These are phyloP conservation scores for Trachythela sp. DNA, from an alignment of 64 coral and sea anemone species.

Conservation along the genomic window DNA sequence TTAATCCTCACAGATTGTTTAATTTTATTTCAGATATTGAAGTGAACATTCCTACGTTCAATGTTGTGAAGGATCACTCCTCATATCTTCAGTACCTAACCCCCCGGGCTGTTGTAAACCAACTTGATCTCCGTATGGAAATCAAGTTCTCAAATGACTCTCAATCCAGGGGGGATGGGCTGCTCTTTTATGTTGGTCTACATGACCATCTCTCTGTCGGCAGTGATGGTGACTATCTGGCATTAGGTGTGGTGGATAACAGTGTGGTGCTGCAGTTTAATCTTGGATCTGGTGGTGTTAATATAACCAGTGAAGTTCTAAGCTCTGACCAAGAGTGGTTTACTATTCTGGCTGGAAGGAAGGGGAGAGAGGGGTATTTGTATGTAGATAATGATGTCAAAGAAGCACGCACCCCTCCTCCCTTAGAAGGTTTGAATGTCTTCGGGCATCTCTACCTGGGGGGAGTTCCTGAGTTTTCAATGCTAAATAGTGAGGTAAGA, in stretches of 20 bases:
- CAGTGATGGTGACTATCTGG: constrained; percentile 80
- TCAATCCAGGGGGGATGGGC: constrained; percentile 32
- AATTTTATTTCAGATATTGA: constrained; percentile 41
- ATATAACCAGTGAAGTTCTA: constrained; percentile 47
- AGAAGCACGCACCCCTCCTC: constrained; percentile 35
- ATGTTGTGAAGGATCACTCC: constrained; percentile 41
- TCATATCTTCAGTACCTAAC: constrained; percentile 66
- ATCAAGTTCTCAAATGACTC: constrained; percentile 54
- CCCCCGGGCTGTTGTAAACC: constrained; percentile 39
- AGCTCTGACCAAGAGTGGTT: constrained; percentile 55
- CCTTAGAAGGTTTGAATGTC: constrained; percentile 62
- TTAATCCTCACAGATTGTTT: background rate
- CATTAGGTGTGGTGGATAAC: constrained; percentile 68
- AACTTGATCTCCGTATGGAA: constrained; percentile 67
- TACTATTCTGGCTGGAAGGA: constrained; percentile 64
- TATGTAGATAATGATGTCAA: constrained; percentile 49
- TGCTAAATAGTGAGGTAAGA: constrained; percentile 57
- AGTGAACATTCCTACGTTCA: constrained; percentile 64
- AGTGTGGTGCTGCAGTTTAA: constrained; percentile 72
- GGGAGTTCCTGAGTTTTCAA: constrained; percentile 53
- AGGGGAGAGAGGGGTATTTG: constrained; percentile 66
- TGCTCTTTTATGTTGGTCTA: constrained; percentile 66
- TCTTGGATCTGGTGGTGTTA: constrained; percentile 62
- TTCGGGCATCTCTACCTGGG: constrained; percentile 74
- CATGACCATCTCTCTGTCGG: constrained; percentile 54